Conservation (phyloP, 2,797 vertebrate genomes). For the Morelia viridis region DNA sequence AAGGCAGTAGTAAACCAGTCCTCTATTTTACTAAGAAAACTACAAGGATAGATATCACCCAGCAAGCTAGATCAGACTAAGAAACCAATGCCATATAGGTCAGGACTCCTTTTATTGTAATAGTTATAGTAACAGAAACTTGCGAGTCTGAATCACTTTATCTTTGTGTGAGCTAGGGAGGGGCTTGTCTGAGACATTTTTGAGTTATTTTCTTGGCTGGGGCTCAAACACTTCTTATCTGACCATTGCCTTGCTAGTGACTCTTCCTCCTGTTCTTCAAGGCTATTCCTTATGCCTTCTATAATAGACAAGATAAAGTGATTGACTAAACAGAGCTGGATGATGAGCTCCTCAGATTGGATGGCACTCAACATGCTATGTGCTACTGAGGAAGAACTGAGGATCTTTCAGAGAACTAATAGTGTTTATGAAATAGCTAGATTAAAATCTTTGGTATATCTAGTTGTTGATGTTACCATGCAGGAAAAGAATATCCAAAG, state of each 20-base stretch:
- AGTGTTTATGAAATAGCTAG: too few relatives aligned
- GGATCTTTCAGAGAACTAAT: background rate
- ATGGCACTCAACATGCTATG: background rate
- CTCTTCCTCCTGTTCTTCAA: background rate
- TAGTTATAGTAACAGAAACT: background rate
- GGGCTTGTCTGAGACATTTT: background rate
- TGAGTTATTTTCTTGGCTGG: background rate
- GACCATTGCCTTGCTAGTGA: background rate
- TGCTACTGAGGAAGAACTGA: background rate
- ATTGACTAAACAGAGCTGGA: background rate
- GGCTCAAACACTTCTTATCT: background rate
- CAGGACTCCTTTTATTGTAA: background rate
- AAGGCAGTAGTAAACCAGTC: background rate
- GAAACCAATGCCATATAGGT: background rate
- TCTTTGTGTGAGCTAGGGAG: background rate
- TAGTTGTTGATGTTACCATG: background rate
- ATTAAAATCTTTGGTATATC: background rate
- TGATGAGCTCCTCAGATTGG: background rate
- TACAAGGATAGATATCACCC: background rate
- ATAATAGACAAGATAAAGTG: background rate
- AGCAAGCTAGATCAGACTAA: background rate
- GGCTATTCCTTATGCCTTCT: background rate
- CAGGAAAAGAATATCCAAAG: background rate
- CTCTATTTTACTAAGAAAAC: background rate
- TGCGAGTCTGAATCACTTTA: background rate